phyloP scores from a whole-genome alignment of 1,140 invertebrate genomes.

The Anastatus disparis region DNA sequence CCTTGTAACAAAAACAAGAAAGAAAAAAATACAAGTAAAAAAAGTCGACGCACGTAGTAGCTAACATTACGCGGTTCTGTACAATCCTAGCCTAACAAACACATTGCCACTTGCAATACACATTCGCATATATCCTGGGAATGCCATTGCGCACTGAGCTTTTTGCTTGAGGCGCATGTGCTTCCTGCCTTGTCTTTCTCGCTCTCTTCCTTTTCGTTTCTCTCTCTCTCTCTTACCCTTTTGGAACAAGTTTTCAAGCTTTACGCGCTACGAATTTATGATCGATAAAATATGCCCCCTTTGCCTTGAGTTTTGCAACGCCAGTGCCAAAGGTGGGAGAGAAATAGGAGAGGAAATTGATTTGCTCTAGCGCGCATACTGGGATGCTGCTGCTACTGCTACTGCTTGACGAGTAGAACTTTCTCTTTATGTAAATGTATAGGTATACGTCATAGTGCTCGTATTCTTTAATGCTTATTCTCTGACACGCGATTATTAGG shows the following conservation, averaged over 20 bases:
- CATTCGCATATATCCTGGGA: neutral
- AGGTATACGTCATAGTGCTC: too few relatives aligned
- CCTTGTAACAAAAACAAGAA: too few relatives aligned
- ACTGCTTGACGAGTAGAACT: too few relatives aligned
- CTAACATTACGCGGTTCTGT: too few relatives aligned
- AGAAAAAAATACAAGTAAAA: too few relatives aligned
- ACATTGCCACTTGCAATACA: too few relatives aligned
- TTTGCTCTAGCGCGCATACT: neutral
- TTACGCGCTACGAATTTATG: conserved; percentile 28
- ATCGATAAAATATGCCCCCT: conserved; percentile 37
- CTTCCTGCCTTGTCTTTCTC: neutral
- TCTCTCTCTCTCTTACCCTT: neutral
- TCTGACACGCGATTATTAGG: too few relatives aligned
- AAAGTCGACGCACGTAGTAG: too few relatives aligned
- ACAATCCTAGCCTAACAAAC: too few relatives aligned
- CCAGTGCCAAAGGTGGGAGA: neutral
- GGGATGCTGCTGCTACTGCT: too few relatives aligned
- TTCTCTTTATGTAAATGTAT: neutral
- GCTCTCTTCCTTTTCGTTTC: neutral
- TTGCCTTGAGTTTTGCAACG: neutral
- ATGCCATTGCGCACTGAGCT: conserved; percentile 25
- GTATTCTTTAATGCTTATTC: too few relatives aligned
- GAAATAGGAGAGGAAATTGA: conserved; percentile 9
- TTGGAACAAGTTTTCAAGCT: too few relatives aligned
- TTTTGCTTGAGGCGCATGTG: conserved; percentile 35